Conservation (phyloP, 2,797 vertebrate genomes). For the Synaphobranchus kaupii region DNA sequence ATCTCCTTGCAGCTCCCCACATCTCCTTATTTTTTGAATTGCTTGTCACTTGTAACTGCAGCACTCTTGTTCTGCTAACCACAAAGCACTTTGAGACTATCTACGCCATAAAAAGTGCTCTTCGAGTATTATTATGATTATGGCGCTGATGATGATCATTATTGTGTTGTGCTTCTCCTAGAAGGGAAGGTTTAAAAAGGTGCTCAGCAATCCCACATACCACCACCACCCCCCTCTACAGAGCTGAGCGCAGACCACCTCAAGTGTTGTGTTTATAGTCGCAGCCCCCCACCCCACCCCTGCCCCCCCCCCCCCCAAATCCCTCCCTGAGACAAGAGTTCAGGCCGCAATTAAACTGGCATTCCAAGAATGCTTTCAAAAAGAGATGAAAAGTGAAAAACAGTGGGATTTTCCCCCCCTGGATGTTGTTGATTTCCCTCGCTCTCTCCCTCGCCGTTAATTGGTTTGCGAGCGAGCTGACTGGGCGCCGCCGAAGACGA, state of each 20-base stretch:
- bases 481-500: constrained; percentile 52
- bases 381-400: constrained; percentile 62
- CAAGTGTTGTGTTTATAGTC: constrained; percentile 20
- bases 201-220: neutral
- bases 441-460: constrained; percentile 71
- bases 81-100: too few species aligned
- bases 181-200: neutral
- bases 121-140: neutral
- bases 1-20: too few species aligned
- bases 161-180: neutral
- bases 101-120: too few species aligned
- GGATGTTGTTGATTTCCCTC: constrained; percentile 56
- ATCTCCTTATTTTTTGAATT: neutral
- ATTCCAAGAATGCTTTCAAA: constrained; percentile 76
- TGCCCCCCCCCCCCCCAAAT: constrained; percentile 15
- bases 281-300: neutral
- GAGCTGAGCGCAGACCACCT: neutral
- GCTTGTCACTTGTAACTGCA: neutral
- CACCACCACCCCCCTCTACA: neutral
- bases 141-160: neutral
- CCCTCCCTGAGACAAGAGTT: constrained; percentile 59
- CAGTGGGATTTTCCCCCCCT: constrained; percentile 34
- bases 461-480: constrained; percentile 68
- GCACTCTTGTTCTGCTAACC: too few species aligned
- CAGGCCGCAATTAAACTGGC: constrained; percentile 76